A percentile compares a stretch with the other conserved stretches of the same genome.
These are phyloP conservation scores for Nothura maculosa DNA, from an alignment of 2,797 vertebrate genomes.

Conservation along the genomic window DNA sequence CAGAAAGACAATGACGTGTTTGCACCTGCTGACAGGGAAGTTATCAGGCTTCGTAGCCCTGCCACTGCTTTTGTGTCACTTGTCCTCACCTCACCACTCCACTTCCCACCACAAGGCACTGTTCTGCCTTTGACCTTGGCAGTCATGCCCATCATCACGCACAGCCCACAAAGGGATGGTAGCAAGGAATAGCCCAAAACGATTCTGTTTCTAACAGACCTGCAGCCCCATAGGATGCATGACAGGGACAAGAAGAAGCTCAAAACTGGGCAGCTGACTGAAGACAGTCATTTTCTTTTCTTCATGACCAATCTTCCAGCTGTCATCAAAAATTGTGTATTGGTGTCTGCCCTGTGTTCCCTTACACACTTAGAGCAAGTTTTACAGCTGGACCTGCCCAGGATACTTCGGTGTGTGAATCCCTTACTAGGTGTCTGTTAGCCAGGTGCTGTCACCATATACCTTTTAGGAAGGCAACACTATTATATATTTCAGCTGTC, in stretches of 20 bases:
- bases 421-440: accelerated
- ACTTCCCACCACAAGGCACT: neutral
- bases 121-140: slow-evolving; percentile 27
- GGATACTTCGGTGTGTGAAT: too few relatives aligned
- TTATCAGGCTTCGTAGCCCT: neutral
- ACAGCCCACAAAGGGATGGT: slow-evolving; percentile 4
- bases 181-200: neutral
- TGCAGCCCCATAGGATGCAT: too few relatives aligned
- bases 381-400: neutral
- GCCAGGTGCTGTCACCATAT: too few relatives aligned
- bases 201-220: too few relatives aligned
- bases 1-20: neutral
- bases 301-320: neutral
- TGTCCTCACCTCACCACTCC: neutral
- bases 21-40: neutral
- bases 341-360: neutral
- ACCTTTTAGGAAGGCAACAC: neutral
- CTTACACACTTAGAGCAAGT: neutral
- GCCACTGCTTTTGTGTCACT: neutral
- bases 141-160: slow-evolving; percentile 15
- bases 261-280: too few relatives aligned
- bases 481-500: neutral
- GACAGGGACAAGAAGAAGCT: too few relatives aligned
- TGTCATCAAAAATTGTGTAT: neutral
- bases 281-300: neutral